Evolutionary conservation across 37 sponge, comb jelly and placozoan species (phyloP), one percentile per base, ranked within the genome.

Genomic region (Spongilla lacustris): DNA sequence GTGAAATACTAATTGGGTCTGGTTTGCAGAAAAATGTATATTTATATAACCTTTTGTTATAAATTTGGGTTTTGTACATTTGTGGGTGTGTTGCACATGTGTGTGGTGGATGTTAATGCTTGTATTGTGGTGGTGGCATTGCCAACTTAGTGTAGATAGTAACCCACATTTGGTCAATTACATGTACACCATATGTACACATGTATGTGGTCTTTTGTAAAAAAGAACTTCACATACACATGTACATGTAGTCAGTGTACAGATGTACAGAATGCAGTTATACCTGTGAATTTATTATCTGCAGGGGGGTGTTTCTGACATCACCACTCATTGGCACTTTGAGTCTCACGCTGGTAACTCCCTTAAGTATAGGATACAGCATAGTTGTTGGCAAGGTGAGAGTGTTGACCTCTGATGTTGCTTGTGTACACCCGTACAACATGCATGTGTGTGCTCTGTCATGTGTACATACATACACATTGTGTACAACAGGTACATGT

Each of bases 321-420:
- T 91, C 95, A 36, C 92, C 95, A 58, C 84, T 94, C 68, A 79
- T 91, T 31, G 95, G 92, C 25, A 94, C 95, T 12, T 84, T 94
- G 0, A 90, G 89, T 36, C 85, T 94, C 58, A 79, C 95, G 30
- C 86, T 94, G 50, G 92, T 94, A 41, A 88, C 95, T n/a, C 95
- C 95, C 0, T 74, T 94, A 75, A 94, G 95, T 73, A 88, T 94
- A 68, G 50, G 82, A 0, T 94, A 94, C 76, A 91, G 91, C 78
- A 91, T 94, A 23, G 22, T 88, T 36, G 48, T 88, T 69, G 92
- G 90, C 38, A 66, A 94, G 79, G 92, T 94, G 38, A 33, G 58
- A 0, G 26, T n/a, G n/a, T n/a, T n/a, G n/a, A n/a, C n/a, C 0
- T 19, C 0, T 23, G 2, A 30, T 31, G 2, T 77, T 17, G 19